Conservation (phyloP, 2,888 invertebrate genomes). For the Theretra japonica region DNA sequence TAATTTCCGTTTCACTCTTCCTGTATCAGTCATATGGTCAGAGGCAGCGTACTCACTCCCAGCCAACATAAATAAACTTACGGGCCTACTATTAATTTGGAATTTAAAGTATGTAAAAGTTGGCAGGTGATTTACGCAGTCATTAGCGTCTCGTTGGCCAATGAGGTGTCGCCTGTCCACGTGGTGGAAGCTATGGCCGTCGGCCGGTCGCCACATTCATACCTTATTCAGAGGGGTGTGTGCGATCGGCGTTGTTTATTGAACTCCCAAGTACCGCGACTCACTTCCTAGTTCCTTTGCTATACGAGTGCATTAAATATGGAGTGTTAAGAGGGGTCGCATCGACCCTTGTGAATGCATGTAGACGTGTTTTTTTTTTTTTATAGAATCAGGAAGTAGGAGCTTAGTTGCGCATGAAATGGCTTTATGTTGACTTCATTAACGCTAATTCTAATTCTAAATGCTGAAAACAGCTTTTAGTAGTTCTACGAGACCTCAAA, state of each 20-base stretch:
- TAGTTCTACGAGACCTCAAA: neutral
- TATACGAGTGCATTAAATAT: slow-evolving; percentile 19
- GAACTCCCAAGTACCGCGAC: neutral
- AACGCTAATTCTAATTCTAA: neutral
- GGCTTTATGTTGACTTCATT: neutral
- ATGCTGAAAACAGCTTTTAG: neutral
- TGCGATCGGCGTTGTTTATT: neutral
- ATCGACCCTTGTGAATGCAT: neutral
- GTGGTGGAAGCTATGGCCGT: neutral
- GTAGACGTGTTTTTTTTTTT: neutral
- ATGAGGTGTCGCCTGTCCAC: slow-evolving; percentile 6
- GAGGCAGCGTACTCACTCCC: too few relatives aligned
- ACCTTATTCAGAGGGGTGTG: slow-evolving; percentile 1
- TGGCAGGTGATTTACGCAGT: neutral
- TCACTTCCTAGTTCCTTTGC: neutral
- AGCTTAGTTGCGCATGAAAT: neutral
- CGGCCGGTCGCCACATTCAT: neutral
- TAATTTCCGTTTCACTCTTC: too few relatives aligned
- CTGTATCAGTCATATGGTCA: too few relatives aligned
- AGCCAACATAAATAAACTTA: neutral
- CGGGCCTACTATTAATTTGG: neutral
- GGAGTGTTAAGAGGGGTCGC: neutral
- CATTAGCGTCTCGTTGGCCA: neutral
- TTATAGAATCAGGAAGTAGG: neutral
- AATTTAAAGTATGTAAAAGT: neutral